Base-by-base conservation (phyloP, 2,797 vertebrate genomes). In the Labroides dimidiatus region DNA sequence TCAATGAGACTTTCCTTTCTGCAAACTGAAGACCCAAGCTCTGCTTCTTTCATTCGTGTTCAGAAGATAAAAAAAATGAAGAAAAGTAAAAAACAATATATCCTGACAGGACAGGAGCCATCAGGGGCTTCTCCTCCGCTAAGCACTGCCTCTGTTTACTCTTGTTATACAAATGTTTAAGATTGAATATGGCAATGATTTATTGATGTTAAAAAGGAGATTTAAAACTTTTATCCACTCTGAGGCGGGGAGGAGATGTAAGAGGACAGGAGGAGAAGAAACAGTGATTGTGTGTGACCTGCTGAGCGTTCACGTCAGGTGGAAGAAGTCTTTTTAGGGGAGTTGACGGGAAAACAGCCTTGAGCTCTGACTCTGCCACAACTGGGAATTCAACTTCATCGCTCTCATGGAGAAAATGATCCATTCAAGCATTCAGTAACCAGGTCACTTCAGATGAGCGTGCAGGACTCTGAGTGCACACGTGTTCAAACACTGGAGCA, bases 341-440 rank as follows among this genome's bases (percentile, higher is more conserved):
- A 66, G 49, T 7, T 52, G 63, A 69, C 53, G 57, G 30, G 64
- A 67, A 77, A 80, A 72, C 51, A 67, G 74, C 83, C 78, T 52
- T 44, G 45, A 80, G 81, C 62, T 30, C 72, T 14, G 57, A 45
- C 55, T 72, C 43, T 56, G 71, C 70, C 64, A 48, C 1, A 27
- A 49, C 68, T 27, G 64, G 30, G 54, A 17, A 75, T 69, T 81
- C 75, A 75, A 64, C 59, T 21, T 71, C 53, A 42, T 33, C 21
- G 71, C 51, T 64, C 42, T 78, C 52, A 56, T 54, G 64, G 57
- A 79, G 20, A 66, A 64, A 79, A 75, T 57, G 37, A 73, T 71
- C 33, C 55, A 79, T 79, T 78, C 62, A 73, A 74, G 69, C 78
- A 76, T 77, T 75, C 63, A 72, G 23, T 61, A 63, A 64, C 43